A percentile compares a stretch with the other conserved stretches of the same genome.
These are phyloP conservation scores for Alfaro cultratus DNA, from an alignment of 2,797 vertebrate species.

Conservation along the genomic window DNA sequence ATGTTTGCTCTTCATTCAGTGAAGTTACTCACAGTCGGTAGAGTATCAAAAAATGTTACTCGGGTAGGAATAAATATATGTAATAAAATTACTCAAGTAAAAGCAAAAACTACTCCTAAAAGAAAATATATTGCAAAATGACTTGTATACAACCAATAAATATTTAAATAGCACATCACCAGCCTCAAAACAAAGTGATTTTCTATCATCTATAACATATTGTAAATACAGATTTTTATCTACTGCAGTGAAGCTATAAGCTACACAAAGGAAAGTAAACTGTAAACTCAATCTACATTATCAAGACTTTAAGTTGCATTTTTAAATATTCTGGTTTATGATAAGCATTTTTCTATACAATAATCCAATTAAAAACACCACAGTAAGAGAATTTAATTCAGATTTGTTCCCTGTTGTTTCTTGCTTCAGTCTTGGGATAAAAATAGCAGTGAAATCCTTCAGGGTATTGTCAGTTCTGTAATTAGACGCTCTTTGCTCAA, in stretches of 20 bases:
- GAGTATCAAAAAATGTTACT: no score
- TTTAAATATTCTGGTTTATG: neutral
- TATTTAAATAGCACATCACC: neutral
- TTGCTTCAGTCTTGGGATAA: slow-evolving; percentile 29
- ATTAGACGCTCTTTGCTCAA: slow-evolving; percentile 32
- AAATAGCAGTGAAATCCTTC: slow-evolving; percentile 51
- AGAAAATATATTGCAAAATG: no score
- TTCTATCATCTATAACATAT: no score
- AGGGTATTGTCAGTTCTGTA: slow-evolving; percentile 58
- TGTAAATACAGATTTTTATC: no score
- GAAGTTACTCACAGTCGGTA: no score
- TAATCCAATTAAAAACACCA: neutral
- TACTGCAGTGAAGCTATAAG: no score
- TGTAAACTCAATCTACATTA: neutral
- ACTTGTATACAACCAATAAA: neutral
- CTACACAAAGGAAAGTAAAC: no score
- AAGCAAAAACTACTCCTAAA: no score
- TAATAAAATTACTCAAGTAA: no score
- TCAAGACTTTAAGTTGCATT: neutral
- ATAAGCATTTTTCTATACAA: neutral
- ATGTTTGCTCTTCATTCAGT: no score
- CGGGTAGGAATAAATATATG: no score
- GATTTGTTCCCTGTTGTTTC: neutral
- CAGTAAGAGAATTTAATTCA: neutral
- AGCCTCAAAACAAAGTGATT: neutral